Base-by-base conservation (phyloP, 1,140 invertebrate species). In the Temnothorax longispinosus region DNA sequence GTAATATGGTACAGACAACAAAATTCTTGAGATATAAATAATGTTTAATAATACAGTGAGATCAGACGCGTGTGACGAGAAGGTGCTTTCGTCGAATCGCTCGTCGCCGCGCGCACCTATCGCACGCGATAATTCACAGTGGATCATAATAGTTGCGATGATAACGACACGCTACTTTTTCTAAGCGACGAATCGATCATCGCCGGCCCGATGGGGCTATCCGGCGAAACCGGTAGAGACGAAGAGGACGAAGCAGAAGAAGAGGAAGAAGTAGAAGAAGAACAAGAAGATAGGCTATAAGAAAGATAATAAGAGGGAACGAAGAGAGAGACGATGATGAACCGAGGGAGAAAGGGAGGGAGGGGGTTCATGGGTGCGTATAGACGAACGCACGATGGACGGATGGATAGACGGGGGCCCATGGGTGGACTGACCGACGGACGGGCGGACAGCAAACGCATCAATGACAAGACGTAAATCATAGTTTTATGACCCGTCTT, bases 381-480 rank as follows among this genome's bases (percentile, higher is more conserved):
- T 47, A 35, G 41, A 76, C 60, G 58, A 54, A 77, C 47, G 77
- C 47, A 21, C 44, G 74, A 47, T 69, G 77, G 35, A 81, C 58
- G 38, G 15, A 76, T 21, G 71, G 54, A 84, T 47, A 60, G 56
- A 67, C 60, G 27, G 35, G 35, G 21, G 44, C 47, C 47, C n/a
- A 72, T 60, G 52, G 35, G 52, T 82, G 80, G 82, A 86, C 27
- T 84, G 67, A 87, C 67, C 72, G 41, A 72, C 62, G n/a, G n/a
- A 84, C 44, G 47, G 78, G 80, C 38, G 87, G 84, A 87, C 89
- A 77, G 84, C 85, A 87, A 91, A 91, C 92, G 91, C 91, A 93
- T 91, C 93, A 94, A 92, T 93, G 93, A 94, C 93, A 94, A 92
- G 94, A 93, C 88, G 92, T 94, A 94, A 94, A 94, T 94, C 94